Evolutionary conservation across 2,888 invertebrate genomes (phyloP), one percentile per base, ranked within the genome.

Genomic region (Xanthia icteritia): DNA sequence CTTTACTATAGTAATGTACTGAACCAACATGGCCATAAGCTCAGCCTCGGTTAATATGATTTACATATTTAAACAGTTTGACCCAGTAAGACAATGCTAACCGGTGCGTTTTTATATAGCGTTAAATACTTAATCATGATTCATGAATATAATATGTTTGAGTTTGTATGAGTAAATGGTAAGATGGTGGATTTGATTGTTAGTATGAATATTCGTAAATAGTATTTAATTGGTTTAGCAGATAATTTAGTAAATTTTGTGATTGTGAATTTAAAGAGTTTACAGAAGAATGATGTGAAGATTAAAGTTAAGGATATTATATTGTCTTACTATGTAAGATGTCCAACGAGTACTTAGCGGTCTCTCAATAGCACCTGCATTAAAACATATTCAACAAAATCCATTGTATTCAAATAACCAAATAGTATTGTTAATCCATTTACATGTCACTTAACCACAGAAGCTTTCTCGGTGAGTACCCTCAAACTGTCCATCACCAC

Each of bases 71-170:
- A 81, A 80, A 70, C 71, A 45, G 76, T 45, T 76, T 89, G 89
- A 89, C 88, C 88, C 79, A 88, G 76, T 83, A 76, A 89, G 56
- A 82, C 82, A 83, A 79, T 85, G 88, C 73, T 76, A 88, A 86
- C 85, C 70, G 64, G 79, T 79, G 76, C 66, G 70, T 70, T 86
- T 75, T 80, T 81, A 73, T 73, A 66, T 45, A 27, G 42, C 69
- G 48, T 73, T 72, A 54, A 66, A 81, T 77, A 51, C 56, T 31
- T 56, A 63, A n/a, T 51, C 45, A 64, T 79, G 61, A 82, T 45
- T 77, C 66, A 64, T 70, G 20, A 65, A 64, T 80, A 27, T 36
- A 42, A 13, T 39, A 27, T 58, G 45, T 72, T 39, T 58, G 31
- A 72, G 48, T 81, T 39, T 42, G 15, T 82, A 54, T 51, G 60